Evolutionary conservation across 2,113 vertebrate genomes (phyloP).

Genomic region (Pteropus alecto): DNA sequence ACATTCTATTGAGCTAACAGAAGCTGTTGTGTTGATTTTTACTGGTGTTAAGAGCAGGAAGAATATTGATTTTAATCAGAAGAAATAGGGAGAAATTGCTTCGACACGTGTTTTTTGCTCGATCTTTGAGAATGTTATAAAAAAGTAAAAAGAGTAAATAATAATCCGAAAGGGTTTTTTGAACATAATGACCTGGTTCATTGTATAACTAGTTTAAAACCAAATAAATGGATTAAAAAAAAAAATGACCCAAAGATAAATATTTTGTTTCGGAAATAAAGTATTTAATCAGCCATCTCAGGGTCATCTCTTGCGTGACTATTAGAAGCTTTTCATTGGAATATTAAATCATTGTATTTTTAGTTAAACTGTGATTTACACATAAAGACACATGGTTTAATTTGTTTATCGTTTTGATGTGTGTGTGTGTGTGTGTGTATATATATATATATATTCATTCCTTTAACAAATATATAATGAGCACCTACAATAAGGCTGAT

Average conservation of each 20-base stretch:
- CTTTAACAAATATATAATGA: not conserved
- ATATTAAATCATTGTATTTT: constrained; percentile 30
- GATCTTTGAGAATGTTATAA: constrained; percentile 64
- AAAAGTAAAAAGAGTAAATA: constrained; percentile 68
- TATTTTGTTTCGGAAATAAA: constrained; percentile 48
- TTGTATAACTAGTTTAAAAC: too few relatives aligned
- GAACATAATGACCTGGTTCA: constrained; percentile 44
- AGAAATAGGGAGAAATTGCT: constrained; percentile 67
- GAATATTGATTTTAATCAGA: constrained; percentile 78
- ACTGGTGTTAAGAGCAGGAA: constrained; percentile 56
- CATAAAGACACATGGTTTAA: not conserved
- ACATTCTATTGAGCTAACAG: constrained; percentile 65
- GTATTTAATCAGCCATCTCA: constrained; percentile 44
- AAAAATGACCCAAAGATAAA: constrained; percentile 42
- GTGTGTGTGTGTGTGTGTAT: not conserved
- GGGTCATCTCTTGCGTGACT: not conserved
- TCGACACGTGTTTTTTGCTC: constrained; percentile 65
- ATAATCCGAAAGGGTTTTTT: constrained; percentile 31
- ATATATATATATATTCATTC: too few relatives aligned
- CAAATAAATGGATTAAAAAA: not conserved
- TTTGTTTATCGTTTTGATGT: not conserved
- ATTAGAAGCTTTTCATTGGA: not conserved
- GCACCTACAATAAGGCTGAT: not conserved
- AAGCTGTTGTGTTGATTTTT: constrained; percentile 67
- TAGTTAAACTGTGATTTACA: constrained; percentile 18